These are phyloP conservation scores for Prunella fulvescens DNA, from an alignment of 2,113 vertebrate species.

Conservation along the genomic window DNA sequence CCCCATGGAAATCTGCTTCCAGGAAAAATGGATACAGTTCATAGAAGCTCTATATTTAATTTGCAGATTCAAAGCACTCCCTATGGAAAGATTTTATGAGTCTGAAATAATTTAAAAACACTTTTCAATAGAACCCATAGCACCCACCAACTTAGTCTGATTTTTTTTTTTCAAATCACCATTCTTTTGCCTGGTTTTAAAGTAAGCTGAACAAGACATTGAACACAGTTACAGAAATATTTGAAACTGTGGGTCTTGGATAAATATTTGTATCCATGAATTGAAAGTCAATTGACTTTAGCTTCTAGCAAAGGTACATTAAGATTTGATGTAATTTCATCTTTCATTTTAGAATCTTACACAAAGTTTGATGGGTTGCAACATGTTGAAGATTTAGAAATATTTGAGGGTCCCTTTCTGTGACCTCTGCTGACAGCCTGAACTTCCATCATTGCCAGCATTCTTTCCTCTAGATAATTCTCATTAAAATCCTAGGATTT, in stretches of 20 bases:
- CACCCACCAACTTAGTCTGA: constrained; percentile 15
- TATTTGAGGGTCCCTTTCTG: neutral
- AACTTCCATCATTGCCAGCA: neutral
- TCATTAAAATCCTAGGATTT: neutral
- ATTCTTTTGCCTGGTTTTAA: constrained; percentile 6
- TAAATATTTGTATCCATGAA: neutral
- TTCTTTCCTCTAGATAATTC: neutral
- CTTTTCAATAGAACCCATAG: constrained; percentile 51
- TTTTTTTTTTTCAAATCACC: constrained; percentile 49
- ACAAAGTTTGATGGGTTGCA: neutral
- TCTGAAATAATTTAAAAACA: constrained; percentile 77
- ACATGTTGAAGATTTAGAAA: neutral
- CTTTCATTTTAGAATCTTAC: neutral
- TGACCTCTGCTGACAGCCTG: neutral
- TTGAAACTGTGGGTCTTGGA: neutral
- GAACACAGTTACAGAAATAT: neutral
- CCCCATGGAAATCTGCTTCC: constrained; percentile 76
- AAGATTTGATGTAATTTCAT: neutral
- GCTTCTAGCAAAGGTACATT: neutral
- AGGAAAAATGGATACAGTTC: constrained; percentile 78
- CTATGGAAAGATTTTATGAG: constrained; percentile 72
- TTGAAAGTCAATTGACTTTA: neutral
- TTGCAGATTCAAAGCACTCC: constrained; percentile 75
- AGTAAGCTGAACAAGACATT: neutral
- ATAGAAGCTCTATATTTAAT: constrained; percentile 78